A percentile compares a stretch with the other conserved stretches of the same genome.
phyloP scores from a whole-genome alignment of 1,140 invertebrate species.

The Drosophila azteca region DNA sequence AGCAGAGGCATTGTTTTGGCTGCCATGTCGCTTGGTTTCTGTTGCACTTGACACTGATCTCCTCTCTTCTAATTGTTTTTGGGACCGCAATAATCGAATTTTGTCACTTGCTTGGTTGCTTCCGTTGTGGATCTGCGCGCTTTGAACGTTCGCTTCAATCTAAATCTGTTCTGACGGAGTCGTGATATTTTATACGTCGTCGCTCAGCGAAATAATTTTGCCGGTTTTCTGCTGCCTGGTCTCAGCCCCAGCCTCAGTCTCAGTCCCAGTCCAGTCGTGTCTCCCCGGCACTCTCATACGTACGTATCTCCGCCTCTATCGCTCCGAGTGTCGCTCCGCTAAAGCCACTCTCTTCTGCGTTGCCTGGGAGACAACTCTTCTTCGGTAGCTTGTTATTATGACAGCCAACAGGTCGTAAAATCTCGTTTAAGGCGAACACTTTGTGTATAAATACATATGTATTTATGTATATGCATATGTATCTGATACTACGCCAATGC shows the following conservation, averaged over 20 bases:
- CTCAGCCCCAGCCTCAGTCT: background rate
- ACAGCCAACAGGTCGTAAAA: constrained; percentile 75
- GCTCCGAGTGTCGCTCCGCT: background rate
- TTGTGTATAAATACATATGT: background rate
- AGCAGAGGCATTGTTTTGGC: constrained; percentile 26
- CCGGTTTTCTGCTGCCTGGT: constrained; percentile 25
- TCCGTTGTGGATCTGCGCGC: constrained; percentile 58
- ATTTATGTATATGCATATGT: no score
- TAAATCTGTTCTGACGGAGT: constrained; percentile 80
- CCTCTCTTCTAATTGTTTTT: constrained; percentile 20
- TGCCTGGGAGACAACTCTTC: constrained; percentile 24
- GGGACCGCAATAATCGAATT: constrained; percentile 34
- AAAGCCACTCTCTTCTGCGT: constrained; percentile 17
- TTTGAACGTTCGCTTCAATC: constrained; percentile 73
- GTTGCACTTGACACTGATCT: constrained; percentile 48
- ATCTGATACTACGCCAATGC: constrained; percentile 19
- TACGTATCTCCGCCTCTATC: background rate
- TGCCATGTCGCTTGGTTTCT: constrained; percentile 39
- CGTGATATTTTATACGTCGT: constrained; percentile 79
- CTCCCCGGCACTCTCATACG: constrained; percentile 2
- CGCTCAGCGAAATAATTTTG: constrained; percentile 41
- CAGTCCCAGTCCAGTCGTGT: constrained; percentile 2
- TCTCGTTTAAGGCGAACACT: constrained; percentile 52
- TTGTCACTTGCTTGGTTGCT: constrained; percentile 17
- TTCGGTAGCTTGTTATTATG: constrained; percentile 74